A percentile compares a stretch with the other conserved stretches of the same genome.
Conservation (phyloP, 2,113 vertebrate genomes). For the Epinephelus lanceolatus region DNA sequence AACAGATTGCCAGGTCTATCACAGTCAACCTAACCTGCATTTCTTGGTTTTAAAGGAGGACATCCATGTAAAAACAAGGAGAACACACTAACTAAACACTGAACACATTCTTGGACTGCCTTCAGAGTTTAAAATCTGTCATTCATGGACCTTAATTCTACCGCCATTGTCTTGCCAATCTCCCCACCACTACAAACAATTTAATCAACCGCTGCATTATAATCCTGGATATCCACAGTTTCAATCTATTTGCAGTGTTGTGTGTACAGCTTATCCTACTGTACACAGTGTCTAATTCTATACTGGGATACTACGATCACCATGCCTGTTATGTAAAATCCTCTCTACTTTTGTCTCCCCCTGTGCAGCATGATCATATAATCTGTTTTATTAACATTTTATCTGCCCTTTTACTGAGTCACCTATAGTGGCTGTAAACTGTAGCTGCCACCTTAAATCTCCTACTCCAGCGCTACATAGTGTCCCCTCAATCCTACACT, state of each 20-base stretch:
- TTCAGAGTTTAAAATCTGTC: not conserved
- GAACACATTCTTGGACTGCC: not conserved
- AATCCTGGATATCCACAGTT: slow-evolving; percentile 37
- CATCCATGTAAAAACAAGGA: not conserved
- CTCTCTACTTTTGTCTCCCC: slow-evolving; percentile 36
- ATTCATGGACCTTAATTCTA: slow-evolving; percentile 3
- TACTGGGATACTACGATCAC: not conserved
- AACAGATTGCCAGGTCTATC: not conserved
- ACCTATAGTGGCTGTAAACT: not conserved
- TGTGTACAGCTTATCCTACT: slow-evolving; percentile 21
- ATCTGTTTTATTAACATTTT: not conserved
- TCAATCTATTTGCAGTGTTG: slow-evolving; percentile 12
- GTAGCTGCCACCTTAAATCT: slow-evolving; percentile 49
- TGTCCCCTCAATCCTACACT: not conserved
- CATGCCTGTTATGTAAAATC: slow-evolving; percentile 48
- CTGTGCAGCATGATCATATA: not conserved
- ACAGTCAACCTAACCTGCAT: not conserved
- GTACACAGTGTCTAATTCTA: slow-evolving; percentile 31
- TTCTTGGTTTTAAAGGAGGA: not conserved
- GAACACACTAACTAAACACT: not conserved
- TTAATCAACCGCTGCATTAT: slow-evolving; percentile 34
- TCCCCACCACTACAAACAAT: not conserved
- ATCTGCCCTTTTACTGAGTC: not conserved
- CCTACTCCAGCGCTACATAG: slow-evolving; percentile 8
- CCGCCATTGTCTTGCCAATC: not conserved